Conservation (phyloP, 2,888 invertebrate genomes). For the Eumacrocentrus americanus region DNA sequence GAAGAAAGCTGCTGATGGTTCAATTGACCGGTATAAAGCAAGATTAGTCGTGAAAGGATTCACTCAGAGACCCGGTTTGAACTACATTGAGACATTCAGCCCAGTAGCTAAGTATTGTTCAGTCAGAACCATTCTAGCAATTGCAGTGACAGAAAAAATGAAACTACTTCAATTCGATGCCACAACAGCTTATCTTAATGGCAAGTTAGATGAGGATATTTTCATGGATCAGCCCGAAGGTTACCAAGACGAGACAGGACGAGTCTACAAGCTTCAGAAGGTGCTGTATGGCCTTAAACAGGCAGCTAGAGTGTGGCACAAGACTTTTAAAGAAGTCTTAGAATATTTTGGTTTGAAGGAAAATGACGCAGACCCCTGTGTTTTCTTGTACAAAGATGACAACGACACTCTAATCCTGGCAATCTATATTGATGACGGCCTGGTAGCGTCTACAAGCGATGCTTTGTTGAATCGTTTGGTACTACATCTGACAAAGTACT, state of each 20-base stretch:
- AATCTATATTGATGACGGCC: slow-evolving; percentile 33
- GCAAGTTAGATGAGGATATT: slow-evolving; percentile 28
- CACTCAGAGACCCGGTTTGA: slow-evolving; percentile 31
- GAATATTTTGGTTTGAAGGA: slow-evolving; percentile 38
- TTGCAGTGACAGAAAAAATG: slow-evolving; percentile 34
- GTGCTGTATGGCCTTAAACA: slow-evolving; percentile 54
- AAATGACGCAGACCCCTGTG: slow-evolving; percentile 31
- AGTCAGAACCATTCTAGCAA: slow-evolving; percentile 32
- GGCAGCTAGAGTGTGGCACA: slow-evolving; percentile 49
- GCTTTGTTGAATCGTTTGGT: slow-evolving; percentile 10
- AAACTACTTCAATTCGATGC: slow-evolving; percentile 27
- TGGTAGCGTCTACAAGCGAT: slow-evolving; percentile 21
- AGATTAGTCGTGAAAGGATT: slow-evolving; percentile 27
- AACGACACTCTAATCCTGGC: slow-evolving; percentile 25
- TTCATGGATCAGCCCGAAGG: slow-evolving; percentile 35
- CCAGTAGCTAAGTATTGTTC: slow-evolving; percentile 25
- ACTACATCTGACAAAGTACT: slow-evolving; percentile 2
- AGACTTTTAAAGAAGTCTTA: slow-evolving; percentile 39
- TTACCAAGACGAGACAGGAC: slow-evolving; percentile 36
- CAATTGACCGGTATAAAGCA: slow-evolving; percentile 22
- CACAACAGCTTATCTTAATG: slow-evolving; percentile 30
- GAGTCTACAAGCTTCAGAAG: slow-evolving; percentile 47
- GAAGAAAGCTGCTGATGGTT: slow-evolving; percentile 25
- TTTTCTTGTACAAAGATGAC: slow-evolving; percentile 33
- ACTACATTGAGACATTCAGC: slow-evolving; percentile 29